Conservation (phyloP, 2,888 invertebrate species). For the Bombylius major region DNA sequence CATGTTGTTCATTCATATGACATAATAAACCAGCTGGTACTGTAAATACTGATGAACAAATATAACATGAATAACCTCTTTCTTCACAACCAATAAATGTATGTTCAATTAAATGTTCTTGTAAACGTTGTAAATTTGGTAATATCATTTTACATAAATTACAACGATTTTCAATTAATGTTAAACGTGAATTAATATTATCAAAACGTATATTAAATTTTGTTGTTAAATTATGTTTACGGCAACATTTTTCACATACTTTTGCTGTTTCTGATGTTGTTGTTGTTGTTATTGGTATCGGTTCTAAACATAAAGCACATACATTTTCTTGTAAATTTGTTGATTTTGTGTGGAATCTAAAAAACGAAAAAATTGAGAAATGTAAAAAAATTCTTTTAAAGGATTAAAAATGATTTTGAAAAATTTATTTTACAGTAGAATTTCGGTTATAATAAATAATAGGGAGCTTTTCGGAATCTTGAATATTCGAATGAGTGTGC, state of each 20-base stretch:
- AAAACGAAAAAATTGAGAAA: not conserved
- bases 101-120: constrained; percentile 83
- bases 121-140: constrained; percentile 67
- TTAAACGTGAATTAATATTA: constrained; percentile 43
- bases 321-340: constrained; percentile 29
- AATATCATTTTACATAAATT: constrained; percentile 67
- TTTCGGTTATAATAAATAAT: too few species aligned
- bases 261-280: constrained; percentile 34
- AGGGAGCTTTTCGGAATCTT: too few species aligned
- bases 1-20: constrained; percentile 79
- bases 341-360: constrained; percentile 37
- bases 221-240: constrained; percentile 36
- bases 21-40: constrained; percentile 68
- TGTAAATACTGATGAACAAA: constrained; percentile 78
- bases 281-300: constrained; percentile 34
- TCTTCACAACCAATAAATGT: constrained; percentile 78
- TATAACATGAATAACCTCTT: constrained; percentile 65
- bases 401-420: not conserved
- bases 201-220: constrained; percentile 37
- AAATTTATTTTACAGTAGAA: not conserved
- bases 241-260: constrained; percentile 65
- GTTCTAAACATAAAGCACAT: constrained; percentile 48
- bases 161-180: constrained; percentile 45
- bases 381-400: not conserved
- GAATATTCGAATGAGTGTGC: too few species aligned